Evolutionary conservation across 2,888 invertebrate species (phyloP), one percentile per base, ranked within the genome.

Genomic region (Terebella lapidaria): DNA sequence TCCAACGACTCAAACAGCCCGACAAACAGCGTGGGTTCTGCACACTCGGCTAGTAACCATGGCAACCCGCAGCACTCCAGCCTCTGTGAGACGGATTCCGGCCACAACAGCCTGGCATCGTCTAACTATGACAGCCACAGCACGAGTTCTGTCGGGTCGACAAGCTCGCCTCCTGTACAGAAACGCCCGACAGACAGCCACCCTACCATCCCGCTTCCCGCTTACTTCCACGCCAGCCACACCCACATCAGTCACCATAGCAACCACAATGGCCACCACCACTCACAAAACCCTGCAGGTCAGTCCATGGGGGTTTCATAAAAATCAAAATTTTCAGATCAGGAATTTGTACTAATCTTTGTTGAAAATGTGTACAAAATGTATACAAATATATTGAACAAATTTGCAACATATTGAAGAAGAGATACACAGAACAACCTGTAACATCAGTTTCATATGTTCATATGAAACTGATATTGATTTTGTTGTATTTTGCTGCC

Each of bases 1-100:
- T 35, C 29, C 35, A 55, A 55, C 22, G 55, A 55, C 10, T 93
- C 93, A 3, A 71, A 71, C 74, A 92, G 91, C 82, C 93, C 81
- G 5, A 78, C 79, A 27, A 77, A 77, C 63, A 78, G 77, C 58
- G 71, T 74, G 3, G 71, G 74, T 56, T 74, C 74, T 42, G 22
- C n/a, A 51, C 3, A 29, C 5, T 10, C 18, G 5, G 49, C 18
- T 5, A 35, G n/a, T 64, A n/a, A n/a, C n/a, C n/a, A n/a, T n/a
- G n/a, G n/a, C n/a, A n/a, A n/a, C n/a, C n/a, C n/a, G n/a, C n/a
- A n/a, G n/a, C 71, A 72, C 60, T 71, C 68, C 58, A 72, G 72
- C 49, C 67, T 71, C 28, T 71, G 71, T 45, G 81, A 80, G 62
- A 76, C 74, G 0, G 81, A 81, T 66, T 80, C 81, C 2, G 79